A percentile compares a stretch with the other conserved stretches of the same genome.
These are phyloP conservation scores for Alouatta palliata DNA, from an alignment of 2,113 vertebrate species.

Conservation along the genomic window DNA sequence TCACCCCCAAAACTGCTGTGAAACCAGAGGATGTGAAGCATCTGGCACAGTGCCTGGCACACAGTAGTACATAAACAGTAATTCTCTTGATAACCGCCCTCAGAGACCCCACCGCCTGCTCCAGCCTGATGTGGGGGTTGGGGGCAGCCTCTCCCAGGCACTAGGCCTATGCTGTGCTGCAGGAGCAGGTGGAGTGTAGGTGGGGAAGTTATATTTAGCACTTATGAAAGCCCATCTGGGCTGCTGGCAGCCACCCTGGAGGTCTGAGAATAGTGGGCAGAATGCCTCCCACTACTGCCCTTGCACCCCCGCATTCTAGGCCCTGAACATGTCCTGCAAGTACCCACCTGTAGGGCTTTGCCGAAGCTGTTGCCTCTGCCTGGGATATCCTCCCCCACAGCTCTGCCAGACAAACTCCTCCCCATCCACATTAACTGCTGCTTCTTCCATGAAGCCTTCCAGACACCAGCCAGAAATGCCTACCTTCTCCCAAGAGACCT, in stretches of 20 bases:
- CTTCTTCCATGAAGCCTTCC: constrained; percentile 21
- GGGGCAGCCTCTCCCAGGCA: background rate
- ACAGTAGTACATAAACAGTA: constrained; percentile 28
- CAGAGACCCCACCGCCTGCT: background rate
- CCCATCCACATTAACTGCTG: background rate
- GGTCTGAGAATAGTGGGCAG: constrained; percentile 5
- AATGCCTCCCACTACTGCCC: background rate
- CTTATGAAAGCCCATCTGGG: constrained; percentile 47
- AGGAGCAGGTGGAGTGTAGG: constrained; percentile 67
- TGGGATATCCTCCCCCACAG: background rate
- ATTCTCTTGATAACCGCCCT: background rate
- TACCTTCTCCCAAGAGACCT: background rate
- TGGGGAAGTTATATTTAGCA: constrained; percentile 59
- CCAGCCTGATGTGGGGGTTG: background rate
- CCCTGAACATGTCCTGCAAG: background rate
- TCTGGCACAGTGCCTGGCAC: background rate
- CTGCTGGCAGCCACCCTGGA: background rate
- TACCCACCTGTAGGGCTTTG: background rate
- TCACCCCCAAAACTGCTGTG: background rate
- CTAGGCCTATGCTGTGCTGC: background rate
- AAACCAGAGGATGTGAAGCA: background rate
- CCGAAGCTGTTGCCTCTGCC: background rate
- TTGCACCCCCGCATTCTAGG: background rate
- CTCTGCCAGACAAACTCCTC: background rate
- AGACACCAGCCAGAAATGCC: background rate